phyloP scores from a whole-genome alignment of 1,140 invertebrate species.

The Calycopis cecrops region DNA sequence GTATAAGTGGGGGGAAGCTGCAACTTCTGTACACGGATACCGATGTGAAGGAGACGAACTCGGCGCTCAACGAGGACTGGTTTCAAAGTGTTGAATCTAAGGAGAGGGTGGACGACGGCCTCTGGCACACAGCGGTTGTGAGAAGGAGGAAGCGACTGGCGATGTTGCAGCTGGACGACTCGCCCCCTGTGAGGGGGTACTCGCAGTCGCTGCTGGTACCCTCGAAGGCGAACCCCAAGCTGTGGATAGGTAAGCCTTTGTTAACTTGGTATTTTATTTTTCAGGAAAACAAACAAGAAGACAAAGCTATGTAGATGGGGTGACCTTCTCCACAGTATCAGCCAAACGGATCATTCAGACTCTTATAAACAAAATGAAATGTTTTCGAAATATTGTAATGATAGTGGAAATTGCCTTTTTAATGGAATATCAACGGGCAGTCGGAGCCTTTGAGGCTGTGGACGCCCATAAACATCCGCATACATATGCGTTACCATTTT shows the following conservation, averaged over 20 bases:
- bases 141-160: constrained; percentile 81
- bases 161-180: constrained; percentile 81
- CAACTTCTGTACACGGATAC: constrained; percentile 71
- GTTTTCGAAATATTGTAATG: no score
- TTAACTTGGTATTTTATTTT: no score
- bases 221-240: constrained; percentile 83
- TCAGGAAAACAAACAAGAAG: no score
- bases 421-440: no score
- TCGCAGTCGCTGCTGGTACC: constrained; percentile 80
- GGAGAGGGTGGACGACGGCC: constrained; percentile 79
- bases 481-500: no score
- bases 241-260: constrained; percentile 81
- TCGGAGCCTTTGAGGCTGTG: no score
- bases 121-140: constrained; percentile 83
- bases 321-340: no score
- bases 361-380: no score
- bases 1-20: constrained; percentile 59
- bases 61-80: constrained; percentile 60
- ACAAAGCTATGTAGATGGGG: no score
- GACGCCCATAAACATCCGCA: no score
- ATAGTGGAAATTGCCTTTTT: no score
- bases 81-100: constrained; percentile 74
- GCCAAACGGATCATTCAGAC: no score
- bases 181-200: constrained; percentile 77
- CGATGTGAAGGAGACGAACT: constrained; percentile 53